Evolutionary conservation across 2,888 invertebrate species (phyloP).

Genomic region (Cremastinae sp.): DNA sequence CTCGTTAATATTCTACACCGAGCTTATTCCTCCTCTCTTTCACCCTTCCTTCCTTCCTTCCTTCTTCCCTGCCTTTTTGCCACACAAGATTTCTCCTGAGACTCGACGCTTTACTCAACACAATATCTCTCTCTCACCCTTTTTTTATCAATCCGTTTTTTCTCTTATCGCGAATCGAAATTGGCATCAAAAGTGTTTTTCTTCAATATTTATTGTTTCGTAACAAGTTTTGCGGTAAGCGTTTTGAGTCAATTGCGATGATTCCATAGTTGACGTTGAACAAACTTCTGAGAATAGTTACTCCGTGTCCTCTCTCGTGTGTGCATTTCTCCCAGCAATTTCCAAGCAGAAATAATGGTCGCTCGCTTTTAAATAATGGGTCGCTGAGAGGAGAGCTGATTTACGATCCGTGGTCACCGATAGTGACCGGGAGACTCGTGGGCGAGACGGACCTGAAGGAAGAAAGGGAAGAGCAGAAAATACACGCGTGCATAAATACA

Average conservation of each 20-base stretch:
- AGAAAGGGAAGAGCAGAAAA: conserved; percentile 7
- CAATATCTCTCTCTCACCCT: conserved; percentile 8
- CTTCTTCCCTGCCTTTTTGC: conserved; percentile 53
- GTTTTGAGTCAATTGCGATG: neutral
- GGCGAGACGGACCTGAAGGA: conserved; percentile 23
- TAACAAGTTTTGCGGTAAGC: too few species aligned
- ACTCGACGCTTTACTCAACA: conserved; percentile 25
- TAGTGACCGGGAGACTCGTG: conserved; percentile 54
- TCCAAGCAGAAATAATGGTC: conserved; percentile 53
- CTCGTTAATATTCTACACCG: conserved; percentile 73
- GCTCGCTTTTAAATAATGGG: conserved; percentile 48
- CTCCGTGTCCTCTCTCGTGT: neutral
- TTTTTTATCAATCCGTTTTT: conserved; percentile 14
- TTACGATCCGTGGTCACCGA: conserved; percentile 54
- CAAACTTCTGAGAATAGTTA: conserved; percentile 17
- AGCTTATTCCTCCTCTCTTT: conserved; percentile 65
- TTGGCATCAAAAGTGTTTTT: neutral
- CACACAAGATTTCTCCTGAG: conserved; percentile 54
- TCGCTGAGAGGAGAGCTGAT: conserved; percentile 48
- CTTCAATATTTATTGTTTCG: neutral
- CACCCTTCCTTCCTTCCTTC: conserved; percentile 60
- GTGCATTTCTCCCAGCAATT: conserved; percentile 53
- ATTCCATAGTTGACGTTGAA: neutral
- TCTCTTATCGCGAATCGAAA: too few species aligned
- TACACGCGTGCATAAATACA: neutral